Evolutionary conservation across 2,888 invertebrate genomes (phyloP), one percentile per base, ranked within the genome.

Genomic region (Agrotis ipsilon): DNA sequence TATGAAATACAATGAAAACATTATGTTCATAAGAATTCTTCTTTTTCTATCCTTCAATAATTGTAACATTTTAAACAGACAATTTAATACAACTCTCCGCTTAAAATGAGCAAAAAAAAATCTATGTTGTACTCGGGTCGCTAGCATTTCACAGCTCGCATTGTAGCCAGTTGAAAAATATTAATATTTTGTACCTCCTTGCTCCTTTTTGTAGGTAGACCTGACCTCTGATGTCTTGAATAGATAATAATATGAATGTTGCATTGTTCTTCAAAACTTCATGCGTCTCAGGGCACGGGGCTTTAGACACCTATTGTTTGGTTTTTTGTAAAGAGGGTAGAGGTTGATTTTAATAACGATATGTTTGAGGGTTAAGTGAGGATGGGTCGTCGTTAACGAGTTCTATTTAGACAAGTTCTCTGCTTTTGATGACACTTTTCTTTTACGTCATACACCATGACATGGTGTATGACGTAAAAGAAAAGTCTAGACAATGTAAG

Each of bases 161-260:
- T 82, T 86, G 87, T 89, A 84, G 80, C 71, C 66, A 66, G 81
- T 80, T 85, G 69, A 78, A 84, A 88, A 88, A 89, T 89, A 89
- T 90, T 88, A 89, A 89, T 88, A 89, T 86, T 90, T 75, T 70
- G 68, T 63, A 63, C 61, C 81, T 75, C 60, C 68, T 82, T 86
- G 76, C 61, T 76, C 73, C 69, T 81, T 83, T 85, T 82, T 84
- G 80, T 80, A 81, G 72, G 77, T 68, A 75, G 76, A 69, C 73
- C 78, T 89, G 89, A 89, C 88, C 88, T 80, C 84, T 73, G 90
- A 90, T 90, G 88, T 87, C 89, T 89, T 89, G 92, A 88, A 88
- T 88, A 89, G 92, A 92, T 92, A 91, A 92, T 92, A 91, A 89
- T 88, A 83, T 79, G 67, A 68, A 80, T 78, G 83, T 82, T 74